Percentiles rank a stretch among this genome's conserved stretches.
phyloP scores from a whole-genome alignment of 2,113 vertebrate genomes.

The Hippotragus niger region DNA sequence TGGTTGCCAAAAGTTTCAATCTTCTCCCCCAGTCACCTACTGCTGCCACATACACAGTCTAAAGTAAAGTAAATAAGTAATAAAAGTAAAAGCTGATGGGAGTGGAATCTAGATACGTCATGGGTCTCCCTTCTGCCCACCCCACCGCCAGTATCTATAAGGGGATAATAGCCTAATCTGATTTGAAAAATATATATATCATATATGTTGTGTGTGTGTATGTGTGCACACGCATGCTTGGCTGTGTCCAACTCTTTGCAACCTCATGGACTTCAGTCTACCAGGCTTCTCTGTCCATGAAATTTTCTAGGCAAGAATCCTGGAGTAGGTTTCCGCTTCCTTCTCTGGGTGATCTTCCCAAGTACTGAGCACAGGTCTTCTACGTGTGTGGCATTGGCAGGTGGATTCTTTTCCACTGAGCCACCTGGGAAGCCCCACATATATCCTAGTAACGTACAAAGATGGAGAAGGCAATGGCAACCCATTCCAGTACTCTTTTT shows the following conservation, averaged over 20 bases:
- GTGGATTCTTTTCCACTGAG: not conserved
- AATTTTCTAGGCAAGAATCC: not conserved
- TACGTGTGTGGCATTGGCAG: accelerated
- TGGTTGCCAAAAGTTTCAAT: not conserved
- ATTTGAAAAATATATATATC: not conserved
- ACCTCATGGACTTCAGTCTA: not conserved
- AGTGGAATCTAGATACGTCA: not conserved
- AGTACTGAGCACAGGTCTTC: not conserved
- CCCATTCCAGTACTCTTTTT: too few relatives aligned
- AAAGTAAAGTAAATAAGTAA: not conserved
- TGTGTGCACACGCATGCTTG: accelerated
- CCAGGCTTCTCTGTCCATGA: not conserved
- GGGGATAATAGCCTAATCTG: not conserved
- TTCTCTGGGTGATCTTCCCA: not conserved
- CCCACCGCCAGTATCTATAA: not conserved
- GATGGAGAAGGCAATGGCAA: not conserved
- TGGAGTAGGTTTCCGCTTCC: not conserved
- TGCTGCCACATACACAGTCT: not conserved
- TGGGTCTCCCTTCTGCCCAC: not conserved
- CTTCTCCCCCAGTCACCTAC: not conserved
- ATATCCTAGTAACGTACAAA: not conserved
- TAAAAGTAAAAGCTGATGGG: not conserved
- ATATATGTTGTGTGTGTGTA: not conserved
- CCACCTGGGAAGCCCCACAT: not conserved
- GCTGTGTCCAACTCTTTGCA: not conserved